These are phyloP conservation scores for Petaurus breviceps DNA, from an alignment of 2,113 vertebrate genomes.

Conservation along the genomic window DNA sequence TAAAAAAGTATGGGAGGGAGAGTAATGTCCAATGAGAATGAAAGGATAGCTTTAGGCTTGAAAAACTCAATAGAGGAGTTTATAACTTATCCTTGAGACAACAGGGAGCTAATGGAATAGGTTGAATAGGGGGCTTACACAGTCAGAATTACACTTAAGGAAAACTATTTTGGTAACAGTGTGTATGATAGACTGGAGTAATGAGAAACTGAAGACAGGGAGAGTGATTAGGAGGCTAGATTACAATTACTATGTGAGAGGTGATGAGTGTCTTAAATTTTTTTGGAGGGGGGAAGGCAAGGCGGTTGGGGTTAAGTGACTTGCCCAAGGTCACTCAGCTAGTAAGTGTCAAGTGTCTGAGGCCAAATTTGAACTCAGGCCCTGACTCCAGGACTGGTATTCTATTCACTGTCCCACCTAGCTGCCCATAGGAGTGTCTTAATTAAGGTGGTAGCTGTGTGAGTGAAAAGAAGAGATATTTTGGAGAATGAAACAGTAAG, in stretches of 20 bases:
- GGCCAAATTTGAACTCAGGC: too few species aligned
- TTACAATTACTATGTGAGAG: background rate
- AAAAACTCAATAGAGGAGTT: background rate
- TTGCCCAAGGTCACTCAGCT: too few species aligned
- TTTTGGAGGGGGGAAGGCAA: too few species aligned
- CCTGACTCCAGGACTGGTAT: too few species aligned
- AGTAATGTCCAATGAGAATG: background rate
- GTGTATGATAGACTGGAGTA: background rate
- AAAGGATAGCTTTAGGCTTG: background rate
- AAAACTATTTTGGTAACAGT: background rate
- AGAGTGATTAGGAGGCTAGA: background rate
- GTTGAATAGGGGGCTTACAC: background rate
- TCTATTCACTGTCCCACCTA: too few species aligned
- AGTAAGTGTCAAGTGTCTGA: too few species aligned
- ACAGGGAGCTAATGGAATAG: background rate
- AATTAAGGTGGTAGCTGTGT: background rate
- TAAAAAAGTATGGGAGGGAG: background rate
- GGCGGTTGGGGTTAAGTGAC: too few species aligned
- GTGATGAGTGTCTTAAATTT: background rate
- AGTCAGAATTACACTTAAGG: background rate
- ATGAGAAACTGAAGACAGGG: background rate
- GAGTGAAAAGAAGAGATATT: background rate
- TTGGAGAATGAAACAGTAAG: background rate
- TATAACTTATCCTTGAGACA: background rate
- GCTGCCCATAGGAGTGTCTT: background rate